phyloP scores from a whole-genome alignment of 2,113 vertebrate species.

The Stegastes partitus region DNA sequence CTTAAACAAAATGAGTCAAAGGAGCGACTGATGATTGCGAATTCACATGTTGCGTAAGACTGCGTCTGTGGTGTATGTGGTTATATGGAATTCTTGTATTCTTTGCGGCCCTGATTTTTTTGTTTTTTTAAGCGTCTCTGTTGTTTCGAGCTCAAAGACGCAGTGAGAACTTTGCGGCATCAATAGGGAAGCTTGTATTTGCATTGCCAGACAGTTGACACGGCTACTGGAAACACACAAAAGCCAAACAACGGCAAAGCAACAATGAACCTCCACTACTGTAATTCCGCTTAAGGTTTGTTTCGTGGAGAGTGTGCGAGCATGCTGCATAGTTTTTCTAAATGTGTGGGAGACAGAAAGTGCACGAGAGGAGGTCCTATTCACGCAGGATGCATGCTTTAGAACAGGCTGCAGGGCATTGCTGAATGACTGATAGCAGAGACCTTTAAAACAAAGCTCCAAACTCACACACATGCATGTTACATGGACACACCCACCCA shows the following conservation, averaged over 20 bases:
- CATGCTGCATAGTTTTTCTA: constrained; percentile 18
- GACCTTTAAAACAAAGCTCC: constrained; percentile 62
- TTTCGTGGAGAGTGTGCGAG: constrained; percentile 8
- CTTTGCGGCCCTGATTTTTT: not conserved
- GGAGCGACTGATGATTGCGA: constrained; percentile 1
- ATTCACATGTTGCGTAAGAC: constrained; percentile 44
- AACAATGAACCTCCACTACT: constrained; percentile 1
- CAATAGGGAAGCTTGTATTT: constrained; percentile 24
- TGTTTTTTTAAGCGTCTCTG: not conserved
- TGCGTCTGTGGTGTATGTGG: constrained; percentile 43
- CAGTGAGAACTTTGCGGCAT: constrained; percentile 8
- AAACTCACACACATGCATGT: constrained; percentile 29
- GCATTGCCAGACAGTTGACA: not conserved
- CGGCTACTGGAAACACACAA: constrained; percentile 1
- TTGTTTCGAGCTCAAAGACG: constrained; percentile 10
- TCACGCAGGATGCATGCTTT: constrained; percentile 47
- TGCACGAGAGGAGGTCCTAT: constrained; percentile 37
- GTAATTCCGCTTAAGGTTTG: not conserved
- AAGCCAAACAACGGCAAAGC: not conserved
- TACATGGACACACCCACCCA: not conserved
- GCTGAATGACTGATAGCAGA: constrained; percentile 75
- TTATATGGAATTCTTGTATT: constrained; percentile 15
- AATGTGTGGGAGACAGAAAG: constrained; percentile 9
- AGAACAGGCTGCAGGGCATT: constrained; percentile 77
- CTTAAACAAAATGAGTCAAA: constrained; percentile 66